These are phyloP conservation scores for Phocoena sinus DNA, from an alignment of 2,113 vertebrate genomes.

Conservation along the genomic window DNA sequence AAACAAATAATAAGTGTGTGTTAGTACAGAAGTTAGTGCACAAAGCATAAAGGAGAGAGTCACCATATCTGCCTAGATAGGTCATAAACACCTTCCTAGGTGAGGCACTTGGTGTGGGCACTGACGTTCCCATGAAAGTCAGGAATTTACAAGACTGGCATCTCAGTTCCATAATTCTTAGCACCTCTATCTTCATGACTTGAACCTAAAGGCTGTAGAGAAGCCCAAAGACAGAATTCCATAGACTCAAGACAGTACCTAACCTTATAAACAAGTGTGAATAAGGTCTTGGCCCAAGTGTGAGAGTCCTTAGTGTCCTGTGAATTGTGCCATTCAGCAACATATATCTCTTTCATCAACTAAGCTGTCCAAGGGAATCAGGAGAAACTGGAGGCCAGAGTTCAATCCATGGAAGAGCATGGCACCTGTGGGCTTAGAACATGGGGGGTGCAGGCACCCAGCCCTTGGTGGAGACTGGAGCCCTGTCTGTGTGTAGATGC, in stretches of 20 bases:
- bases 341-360: background rate
- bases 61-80: background rate
- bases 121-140: background rate
- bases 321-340: background rate
- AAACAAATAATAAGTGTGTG: background rate
- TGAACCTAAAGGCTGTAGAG: background rate
- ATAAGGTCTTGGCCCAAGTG: background rate
- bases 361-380: background rate
- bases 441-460: background rate
- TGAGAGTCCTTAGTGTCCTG: background rate
- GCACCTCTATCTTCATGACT: background rate
- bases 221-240: background rate
- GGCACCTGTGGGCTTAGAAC: background rate
- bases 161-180: background rate
- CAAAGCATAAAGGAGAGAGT: background rate
- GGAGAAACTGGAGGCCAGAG: background rate
- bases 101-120: background rate
- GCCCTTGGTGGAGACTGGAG: background rate
- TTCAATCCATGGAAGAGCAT: background rate
- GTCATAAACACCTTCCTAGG: background rate
- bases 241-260: background rate
- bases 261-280: background rate
- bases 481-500: background rate
- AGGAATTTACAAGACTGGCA: background rate
- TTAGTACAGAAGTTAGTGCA: background rate